A percentile compares a stretch with the other conserved stretches of the same genome.
These are phyloP conservation scores for Chlamydotis undulata DNA, from an alignment of 2,113 vertebrate genomes.

Conservation along the genomic window DNA sequence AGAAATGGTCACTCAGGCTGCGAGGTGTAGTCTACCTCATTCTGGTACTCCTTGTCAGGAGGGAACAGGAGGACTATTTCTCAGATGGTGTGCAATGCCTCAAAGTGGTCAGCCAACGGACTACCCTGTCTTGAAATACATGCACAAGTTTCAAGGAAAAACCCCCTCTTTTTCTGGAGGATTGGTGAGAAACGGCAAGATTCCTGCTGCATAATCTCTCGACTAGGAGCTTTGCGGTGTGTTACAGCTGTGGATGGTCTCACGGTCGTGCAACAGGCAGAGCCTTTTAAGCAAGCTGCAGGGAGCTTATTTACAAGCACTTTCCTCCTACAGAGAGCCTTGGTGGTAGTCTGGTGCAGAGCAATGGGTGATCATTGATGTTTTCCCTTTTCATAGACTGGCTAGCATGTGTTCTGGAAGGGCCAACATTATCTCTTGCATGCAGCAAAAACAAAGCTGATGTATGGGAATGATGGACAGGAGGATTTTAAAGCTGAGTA, in stretches of 20 bases:
- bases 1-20: background rate
- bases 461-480: background rate
- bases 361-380: background rate
- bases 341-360: constrained; percentile 15
- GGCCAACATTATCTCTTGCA: background rate
- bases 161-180: background rate
- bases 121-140: background rate
- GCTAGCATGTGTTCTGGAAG: background rate
- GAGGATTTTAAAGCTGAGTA: background rate
- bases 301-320: constrained; percentile 24
- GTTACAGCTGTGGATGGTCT: background rate
- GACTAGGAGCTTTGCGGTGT: background rate
- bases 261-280: background rate
- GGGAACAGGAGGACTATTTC: background rate
- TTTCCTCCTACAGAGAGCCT: constrained; percentile 2
- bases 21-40: background rate
- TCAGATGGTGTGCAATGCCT: background rate
- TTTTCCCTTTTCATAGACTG: background rate
- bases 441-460: background rate
- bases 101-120: fast-evolving
- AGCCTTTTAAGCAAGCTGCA: constrained; percentile 8
- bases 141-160: background rate
- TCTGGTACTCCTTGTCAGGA: background rate
- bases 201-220: background rate
- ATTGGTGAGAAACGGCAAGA: background rate